Evolutionary conservation across 2,888 invertebrate species (phyloP).

Genomic region (Chloroclysta siterata): DNA sequence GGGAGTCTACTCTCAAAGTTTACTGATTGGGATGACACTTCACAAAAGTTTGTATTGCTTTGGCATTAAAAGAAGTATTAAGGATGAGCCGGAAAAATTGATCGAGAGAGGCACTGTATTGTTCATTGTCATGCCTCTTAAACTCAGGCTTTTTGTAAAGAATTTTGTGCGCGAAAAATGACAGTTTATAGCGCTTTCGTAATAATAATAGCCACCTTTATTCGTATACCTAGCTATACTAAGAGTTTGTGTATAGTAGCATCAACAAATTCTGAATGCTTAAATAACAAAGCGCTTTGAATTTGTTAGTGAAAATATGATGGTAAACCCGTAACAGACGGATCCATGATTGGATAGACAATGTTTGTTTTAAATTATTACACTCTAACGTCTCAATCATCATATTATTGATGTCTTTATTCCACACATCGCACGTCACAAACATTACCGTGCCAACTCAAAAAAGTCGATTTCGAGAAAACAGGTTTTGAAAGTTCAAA

Average conservation of each 20-base stretch:
- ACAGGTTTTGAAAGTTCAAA: too few relatives aligned
- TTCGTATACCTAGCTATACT: background rate
- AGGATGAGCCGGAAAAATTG: slow-evolving; percentile 42
- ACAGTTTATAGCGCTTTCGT: background rate
- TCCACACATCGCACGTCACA: too few relatives aligned
- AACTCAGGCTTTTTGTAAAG: slow-evolving; percentile 17
- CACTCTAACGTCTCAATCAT: too few relatives aligned
- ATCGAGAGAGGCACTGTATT: slow-evolving; percentile 37
- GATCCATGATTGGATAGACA: too few relatives aligned
- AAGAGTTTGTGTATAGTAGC: background rate
- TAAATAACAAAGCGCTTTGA: background rate
- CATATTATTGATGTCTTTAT: too few relatives aligned
- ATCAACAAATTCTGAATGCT: background rate
- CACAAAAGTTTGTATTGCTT: slow-evolving; percentile 54
- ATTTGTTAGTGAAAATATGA: background rate
- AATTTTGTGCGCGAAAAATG: slow-evolving; percentile 12
- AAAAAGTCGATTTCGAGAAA: too few relatives aligned
- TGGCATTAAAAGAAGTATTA: slow-evolving; percentile 46
- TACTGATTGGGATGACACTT: slow-evolving; percentile 52
- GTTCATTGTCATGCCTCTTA: slow-evolving; percentile 42
- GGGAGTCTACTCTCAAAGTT: slow-evolving; percentile 43
- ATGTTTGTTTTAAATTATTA: too few relatives aligned
- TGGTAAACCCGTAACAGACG: too few relatives aligned
- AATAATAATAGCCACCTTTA: background rate
- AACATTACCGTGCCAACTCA: too few relatives aligned